Conservation (phyloP, 1,140 invertebrate species). For the Campoletis sonorensis region DNA sequence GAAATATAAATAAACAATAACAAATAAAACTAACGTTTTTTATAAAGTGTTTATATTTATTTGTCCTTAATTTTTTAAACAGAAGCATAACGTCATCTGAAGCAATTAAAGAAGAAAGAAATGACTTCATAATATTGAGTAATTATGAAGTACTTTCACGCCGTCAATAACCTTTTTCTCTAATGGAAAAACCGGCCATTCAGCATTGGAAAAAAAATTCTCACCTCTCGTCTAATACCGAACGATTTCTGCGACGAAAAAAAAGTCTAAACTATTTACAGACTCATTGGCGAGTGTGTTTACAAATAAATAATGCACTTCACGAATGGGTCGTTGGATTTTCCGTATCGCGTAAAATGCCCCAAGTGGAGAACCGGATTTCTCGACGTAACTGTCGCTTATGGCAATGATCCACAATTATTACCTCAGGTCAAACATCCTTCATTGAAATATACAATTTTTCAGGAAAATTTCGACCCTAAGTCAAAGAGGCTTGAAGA, state of each 20-base stretch:
- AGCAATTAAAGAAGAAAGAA: not conserved
- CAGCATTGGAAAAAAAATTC: not conserved
- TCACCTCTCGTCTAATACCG: not conserved
- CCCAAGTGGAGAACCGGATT: not conserved
- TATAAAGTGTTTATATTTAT: too few species aligned
- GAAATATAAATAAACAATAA: too few species aligned
- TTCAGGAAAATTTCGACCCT: too few species aligned
- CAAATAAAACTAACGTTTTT: too few species aligned
- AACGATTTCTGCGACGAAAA: not conserved
- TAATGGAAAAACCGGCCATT: not conserved
- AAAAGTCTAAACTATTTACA: not conserved
- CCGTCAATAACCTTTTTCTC: not conserved
- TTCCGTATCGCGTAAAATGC: not conserved
- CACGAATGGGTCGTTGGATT: conserved; percentile 5
- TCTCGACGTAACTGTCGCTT: not conserved
- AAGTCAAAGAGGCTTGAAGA: not conserved
- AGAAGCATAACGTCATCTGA: not conserved
- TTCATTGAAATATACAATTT: not conserved
- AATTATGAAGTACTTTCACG: not conserved
- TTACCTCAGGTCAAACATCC: not conserved
- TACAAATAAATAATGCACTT: not conserved
- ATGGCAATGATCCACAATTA: conserved; percentile 1
- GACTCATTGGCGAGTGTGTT: not conserved
- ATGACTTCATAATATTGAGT: not conserved
- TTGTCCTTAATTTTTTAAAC: not conserved